Conservation (phyloP, 2,113 vertebrate species). For the Prunella himalayana region DNA sequence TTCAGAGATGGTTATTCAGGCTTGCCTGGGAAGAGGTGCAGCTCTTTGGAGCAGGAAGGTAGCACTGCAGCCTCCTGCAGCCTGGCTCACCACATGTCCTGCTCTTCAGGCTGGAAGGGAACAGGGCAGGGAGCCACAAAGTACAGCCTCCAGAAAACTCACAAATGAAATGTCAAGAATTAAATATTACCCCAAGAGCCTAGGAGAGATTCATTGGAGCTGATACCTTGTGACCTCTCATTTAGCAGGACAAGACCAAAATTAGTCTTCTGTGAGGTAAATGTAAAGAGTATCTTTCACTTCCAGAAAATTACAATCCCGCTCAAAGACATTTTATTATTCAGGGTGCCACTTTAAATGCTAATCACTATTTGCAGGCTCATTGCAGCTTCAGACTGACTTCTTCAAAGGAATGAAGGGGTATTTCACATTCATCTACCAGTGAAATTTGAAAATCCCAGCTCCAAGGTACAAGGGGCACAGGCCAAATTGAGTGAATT, state of each 20-base stretch:
- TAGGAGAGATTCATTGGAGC: neutral
- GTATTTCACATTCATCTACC: neutral
- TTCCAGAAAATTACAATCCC: neutral
- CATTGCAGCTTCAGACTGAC: neutral
- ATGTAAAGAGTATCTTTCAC: neutral
- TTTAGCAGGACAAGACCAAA: neutral
- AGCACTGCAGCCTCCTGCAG: neutral
- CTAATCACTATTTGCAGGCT: constrained; percentile 31
- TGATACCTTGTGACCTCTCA: neutral
- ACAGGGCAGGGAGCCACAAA: neutral
- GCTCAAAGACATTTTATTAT: neutral
- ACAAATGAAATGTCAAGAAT: neutral
- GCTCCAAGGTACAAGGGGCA: neutral
- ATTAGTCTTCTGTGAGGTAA: neutral
- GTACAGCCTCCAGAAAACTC: neutral
- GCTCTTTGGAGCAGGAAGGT: neutral
- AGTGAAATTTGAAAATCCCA: neutral
- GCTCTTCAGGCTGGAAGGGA: neutral
- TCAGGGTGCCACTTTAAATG: constrained; percentile 19
- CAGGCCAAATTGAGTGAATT: neutral
- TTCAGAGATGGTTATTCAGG: neutral
- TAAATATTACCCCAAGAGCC: neutral
- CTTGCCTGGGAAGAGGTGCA: neutral
- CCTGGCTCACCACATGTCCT: neutral
- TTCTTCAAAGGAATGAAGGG: neutral